phyloP scores from a whole-genome alignment of 2,113 vertebrate genomes.

The Alces alces region DNA sequence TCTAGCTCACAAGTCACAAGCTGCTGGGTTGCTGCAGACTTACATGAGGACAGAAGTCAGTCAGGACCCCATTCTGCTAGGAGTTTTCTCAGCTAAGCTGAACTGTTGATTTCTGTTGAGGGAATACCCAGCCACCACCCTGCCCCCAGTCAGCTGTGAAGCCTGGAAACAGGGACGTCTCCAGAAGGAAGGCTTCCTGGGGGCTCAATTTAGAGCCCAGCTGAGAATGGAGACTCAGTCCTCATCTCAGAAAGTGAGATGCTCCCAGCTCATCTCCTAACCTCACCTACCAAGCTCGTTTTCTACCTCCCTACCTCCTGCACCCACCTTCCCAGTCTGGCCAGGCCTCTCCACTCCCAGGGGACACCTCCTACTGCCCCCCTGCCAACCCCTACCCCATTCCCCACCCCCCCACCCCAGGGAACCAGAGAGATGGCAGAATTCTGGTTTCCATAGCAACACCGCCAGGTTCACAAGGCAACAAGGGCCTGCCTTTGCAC shows the following conservation, averaged over 20 bases:
- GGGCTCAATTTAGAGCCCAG: background rate
- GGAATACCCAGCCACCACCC: background rate
- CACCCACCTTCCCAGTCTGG: background rate
- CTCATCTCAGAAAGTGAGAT: background rate
- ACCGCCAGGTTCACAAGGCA: background rate
- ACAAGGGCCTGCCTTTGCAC: background rate
- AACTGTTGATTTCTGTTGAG: background rate
- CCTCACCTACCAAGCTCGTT: background rate
- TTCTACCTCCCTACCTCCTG: background rate
- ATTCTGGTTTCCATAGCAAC: conserved; percentile 61
- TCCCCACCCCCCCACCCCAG: background rate
- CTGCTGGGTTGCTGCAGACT: background rate
- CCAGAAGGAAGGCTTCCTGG: background rate
- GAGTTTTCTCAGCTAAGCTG: background rate
- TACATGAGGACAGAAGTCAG: background rate
- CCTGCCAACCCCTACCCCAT: background rate
- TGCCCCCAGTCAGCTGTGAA: background rate
- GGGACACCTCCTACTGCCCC: background rate
- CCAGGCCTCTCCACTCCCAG: background rate
- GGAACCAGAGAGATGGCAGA: background rate
- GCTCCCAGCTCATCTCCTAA: background rate
- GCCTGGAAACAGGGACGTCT: background rate
- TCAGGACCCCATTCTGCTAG: background rate
- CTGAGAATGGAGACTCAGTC: background rate
- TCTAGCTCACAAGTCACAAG: background rate